These are phyloP conservation scores for Stomorhina lunata DNA, from an alignment of 2,888 invertebrate genomes.

Conservation along the genomic window DNA sequence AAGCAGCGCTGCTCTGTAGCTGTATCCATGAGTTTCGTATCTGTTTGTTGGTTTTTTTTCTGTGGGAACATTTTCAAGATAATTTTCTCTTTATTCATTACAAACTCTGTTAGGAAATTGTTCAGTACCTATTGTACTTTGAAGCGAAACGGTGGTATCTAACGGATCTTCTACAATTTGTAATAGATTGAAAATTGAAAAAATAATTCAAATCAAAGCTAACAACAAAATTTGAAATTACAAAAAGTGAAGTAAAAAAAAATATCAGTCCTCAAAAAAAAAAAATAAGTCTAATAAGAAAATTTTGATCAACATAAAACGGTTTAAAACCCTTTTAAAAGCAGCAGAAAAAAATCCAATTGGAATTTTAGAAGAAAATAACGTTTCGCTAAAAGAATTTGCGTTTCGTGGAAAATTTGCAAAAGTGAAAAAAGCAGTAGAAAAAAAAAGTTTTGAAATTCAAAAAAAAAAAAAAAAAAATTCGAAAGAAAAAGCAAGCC, in stretches of 20 bases:
- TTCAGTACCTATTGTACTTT: conserved; percentile 76
- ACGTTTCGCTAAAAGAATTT: conserved; percentile 25
- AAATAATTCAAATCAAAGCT: conserved; percentile 14
- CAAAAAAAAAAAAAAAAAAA: neutral
- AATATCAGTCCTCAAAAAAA: conserved; percentile 56
- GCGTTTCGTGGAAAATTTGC: conserved; percentile 28
- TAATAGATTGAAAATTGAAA: conserved; percentile 40
- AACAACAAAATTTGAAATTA: conserved; percentile 54
- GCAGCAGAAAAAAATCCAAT: conserved; percentile 35
- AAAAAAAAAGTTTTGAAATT: conserved; percentile 4
- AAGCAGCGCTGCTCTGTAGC: neutral
- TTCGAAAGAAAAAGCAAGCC: neutral
- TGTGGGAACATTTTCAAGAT: neutral
- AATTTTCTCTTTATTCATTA: conserved; percentile 67
- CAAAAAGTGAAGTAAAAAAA: conserved; percentile 56
- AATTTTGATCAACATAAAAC: conserved; percentile 22
- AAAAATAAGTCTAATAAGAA: conserved; percentile 35
- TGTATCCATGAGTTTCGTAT: neutral
- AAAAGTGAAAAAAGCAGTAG: conserved; percentile 25
- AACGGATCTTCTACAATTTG: conserved; percentile 67
- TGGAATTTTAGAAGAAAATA: conserved; percentile 22
- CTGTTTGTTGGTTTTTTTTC: neutral
- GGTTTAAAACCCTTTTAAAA: conserved; percentile 47
- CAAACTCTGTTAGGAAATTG: conserved; percentile 60
- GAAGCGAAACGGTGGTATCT: conserved; percentile 73